Evolutionary conservation across 2,797 vertebrate genomes (phyloP), one percentile per base, ranked within the genome.

Genomic region (Strix occidentalis): DNA sequence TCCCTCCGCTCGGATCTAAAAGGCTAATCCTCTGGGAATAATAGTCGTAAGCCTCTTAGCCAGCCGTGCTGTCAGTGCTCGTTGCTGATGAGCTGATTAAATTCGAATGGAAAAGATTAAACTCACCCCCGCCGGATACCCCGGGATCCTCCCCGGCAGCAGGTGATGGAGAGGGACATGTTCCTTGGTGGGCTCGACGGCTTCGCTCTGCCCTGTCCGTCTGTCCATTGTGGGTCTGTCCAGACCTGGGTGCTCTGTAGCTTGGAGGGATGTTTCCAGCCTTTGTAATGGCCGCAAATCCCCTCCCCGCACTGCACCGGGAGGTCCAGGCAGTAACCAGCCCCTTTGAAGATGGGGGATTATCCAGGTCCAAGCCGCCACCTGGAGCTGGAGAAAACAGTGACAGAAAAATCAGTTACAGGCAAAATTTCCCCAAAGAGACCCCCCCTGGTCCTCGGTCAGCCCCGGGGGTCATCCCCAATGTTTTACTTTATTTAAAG

Each of bases 51-150:
- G 75, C 69, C 51, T 80, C 84, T 84, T 83, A 89, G 57, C 46
- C 0, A 0, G 19, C 4, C 5, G 0, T 1, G 13, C 68, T 85
- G 57, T 26, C 83, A 54, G 13, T 28, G 83, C 56, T 51, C 0
- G 0, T 41, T 1, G 0, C 84, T 48, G 68, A 84, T 39, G 75
- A 90, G 37, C 85, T 64, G 79, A 75, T 88, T 70, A 70, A 79
- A 95, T 91, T 23, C 0, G 0, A 66, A 53, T 31, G 51, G 58
- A 57, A 95, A 93, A 74, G 35, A 50, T 53, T 23, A 46, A 91
- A 84, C 31, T 92, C 13, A 3, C 41, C 35, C 33, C 14, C 13
- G 45, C 37, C 1, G 4, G 50, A 68, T 46, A n/a, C 71, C 9
- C 56, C 2, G 0, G 41, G 58, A 76, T 57, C 53, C 2, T 1